Evolutionary conservation across 2,797 vertebrate genomes (phyloP).

Genomic region (Somateria mollissima): DNA sequence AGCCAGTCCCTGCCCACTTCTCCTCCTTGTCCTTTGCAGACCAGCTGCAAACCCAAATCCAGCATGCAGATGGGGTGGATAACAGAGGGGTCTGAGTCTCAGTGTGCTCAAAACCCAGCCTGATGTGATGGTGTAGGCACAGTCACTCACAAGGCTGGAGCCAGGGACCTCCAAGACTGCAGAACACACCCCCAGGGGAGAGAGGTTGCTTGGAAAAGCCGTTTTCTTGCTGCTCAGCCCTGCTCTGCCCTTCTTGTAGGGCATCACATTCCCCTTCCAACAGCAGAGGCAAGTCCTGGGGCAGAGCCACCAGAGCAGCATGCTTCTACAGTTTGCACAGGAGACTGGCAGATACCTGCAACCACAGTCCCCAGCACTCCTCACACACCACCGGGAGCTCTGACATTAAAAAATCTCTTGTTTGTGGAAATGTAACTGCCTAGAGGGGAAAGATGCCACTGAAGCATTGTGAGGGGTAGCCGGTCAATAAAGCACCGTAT

Average conservation of each 20-base stretch:
- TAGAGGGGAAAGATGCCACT: not conserved
- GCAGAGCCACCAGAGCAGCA: not conserved
- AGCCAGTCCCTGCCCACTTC: not conserved
- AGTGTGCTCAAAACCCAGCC: not conserved
- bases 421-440: not conserved
- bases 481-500: not conserved
- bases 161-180: not conserved
- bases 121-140: not conserved
- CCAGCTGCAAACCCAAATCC: not conserved
- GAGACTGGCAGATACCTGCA: not conserved
- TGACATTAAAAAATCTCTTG: not conserved
- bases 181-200: not conserved
- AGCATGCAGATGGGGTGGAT: not conserved
- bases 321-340: not conserved
- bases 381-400: not conserved
- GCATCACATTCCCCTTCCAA: fast-evolving
- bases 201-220: not conserved
- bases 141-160: not conserved
- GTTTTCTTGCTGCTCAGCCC: not conserved
- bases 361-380: not conserved
- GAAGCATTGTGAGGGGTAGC: not conserved
- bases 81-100: not conserved
- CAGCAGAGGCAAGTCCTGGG: not conserved
- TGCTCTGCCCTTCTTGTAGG: not conserved
- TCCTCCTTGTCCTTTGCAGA: not conserved